Evolutionary conservation across 1,140 invertebrate species (phyloP), one percentile per base, ranked within the genome.

Genomic region (Linepithema humile): DNA sequence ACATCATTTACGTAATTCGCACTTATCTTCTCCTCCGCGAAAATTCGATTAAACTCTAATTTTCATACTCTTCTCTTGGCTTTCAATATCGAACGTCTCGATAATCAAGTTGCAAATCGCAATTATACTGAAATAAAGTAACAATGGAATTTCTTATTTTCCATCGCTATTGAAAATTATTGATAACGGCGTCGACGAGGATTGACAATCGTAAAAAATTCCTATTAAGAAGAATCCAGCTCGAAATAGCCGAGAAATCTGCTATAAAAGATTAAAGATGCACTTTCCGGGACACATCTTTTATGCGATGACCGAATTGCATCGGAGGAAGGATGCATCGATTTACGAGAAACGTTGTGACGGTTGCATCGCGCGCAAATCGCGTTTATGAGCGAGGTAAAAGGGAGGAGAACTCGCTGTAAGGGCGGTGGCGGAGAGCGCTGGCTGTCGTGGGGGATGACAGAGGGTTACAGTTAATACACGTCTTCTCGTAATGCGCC

Each of bases 381-480:
- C 75, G 75, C 48, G 64, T 70, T 80, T 80, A 80, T 57, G 64
- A 70, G 64, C 23, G 38, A 40, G 48, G 35, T 69, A 55, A 55
- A 80, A 40, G 75, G n/a, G 60, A 40, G n/a, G 15, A 35, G n/a
- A 17, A 20, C 43, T 32, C 12, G 3, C 38, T 2, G 26, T 1
- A 17, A 20, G 6, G n/a, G 32, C 9, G 60, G 12, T 38, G 5
- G 7, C 3, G 20, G 23, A 20, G 38, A 6, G 9, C 26, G 62
- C 38, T 15, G n/a, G n/a, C 60, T 65, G 35, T 32, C 26, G 45
- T 17, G 45, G 48, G 29, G 29, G 20, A 55, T 80, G 64, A 70
- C 75, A 80, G 64, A 80, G n/a, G 64, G 64, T 55, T 80, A 55
- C 64, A 55, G 75, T 80, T 80, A 80, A 80, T 80, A 80, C 50